Evolutionary conservation across 2,888 invertebrate species (phyloP).

Genomic region (Machimus atricapillus): DNA sequence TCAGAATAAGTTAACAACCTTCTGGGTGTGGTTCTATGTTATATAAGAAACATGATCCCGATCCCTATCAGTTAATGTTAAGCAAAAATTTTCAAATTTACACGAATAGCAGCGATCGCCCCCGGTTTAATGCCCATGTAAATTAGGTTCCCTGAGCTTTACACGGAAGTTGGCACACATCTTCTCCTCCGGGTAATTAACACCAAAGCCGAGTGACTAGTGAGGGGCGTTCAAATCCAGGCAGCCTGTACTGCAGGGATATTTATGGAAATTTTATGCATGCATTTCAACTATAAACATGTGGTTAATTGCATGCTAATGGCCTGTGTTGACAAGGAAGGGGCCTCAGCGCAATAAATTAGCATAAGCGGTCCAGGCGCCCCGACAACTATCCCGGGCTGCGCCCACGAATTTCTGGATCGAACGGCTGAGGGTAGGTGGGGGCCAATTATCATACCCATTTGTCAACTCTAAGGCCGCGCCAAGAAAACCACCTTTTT

Average conservation of each 20-base stretch:
- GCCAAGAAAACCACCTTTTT: neutral
- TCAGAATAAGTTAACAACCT: neutral
- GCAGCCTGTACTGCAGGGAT: slow-evolving; percentile 19
- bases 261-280: slow-evolving; percentile 41
- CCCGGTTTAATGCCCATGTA: slow-evolving; percentile 21
- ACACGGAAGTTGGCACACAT: slow-evolving; percentile 30
- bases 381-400: neutral
- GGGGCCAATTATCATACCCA: neutral
- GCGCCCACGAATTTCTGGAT: neutral
- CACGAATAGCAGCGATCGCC: neutral
- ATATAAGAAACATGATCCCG: neutral
- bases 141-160: slow-evolving; percentile 4
- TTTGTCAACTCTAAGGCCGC: neutral
- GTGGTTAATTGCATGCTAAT: slow-evolving; percentile 54
- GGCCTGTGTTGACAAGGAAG: slow-evolving; percentile 54
- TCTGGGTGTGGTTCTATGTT: neutral
- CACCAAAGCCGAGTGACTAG: slow-evolving; percentile 14
- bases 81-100: slow-evolving; percentile 21
- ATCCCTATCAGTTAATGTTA: neutral
- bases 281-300: slow-evolving; percentile 51
- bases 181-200: slow-evolving; percentile 31
- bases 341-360: slow-evolving; percentile 51
- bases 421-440: neutral
- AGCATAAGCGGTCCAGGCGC: slow-evolving; percentile 43
- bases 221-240: slow-evolving; percentile 28